phyloP scores from a whole-genome alignment of 2,113 vertebrate species.

The Oncorhynchus clarkii region DNA sequence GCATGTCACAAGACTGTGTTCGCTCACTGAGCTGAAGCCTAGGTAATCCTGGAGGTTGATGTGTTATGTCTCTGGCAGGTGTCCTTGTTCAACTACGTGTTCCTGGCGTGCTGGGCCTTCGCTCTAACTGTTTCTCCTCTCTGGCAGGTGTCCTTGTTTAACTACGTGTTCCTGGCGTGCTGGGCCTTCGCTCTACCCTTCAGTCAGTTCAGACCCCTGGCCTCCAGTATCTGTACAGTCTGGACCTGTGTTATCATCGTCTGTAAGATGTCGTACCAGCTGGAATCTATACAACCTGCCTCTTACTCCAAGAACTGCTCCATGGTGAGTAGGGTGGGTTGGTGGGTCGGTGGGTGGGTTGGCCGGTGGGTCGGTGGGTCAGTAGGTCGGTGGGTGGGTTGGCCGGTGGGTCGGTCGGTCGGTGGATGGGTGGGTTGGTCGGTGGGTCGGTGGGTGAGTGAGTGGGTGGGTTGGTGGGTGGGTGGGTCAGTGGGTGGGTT shows the following conservation, averaged over 20 bases:
- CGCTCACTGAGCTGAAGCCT: no score
- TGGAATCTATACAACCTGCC: conserved; percentile 81
- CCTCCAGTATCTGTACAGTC: conserved; percentile 92
- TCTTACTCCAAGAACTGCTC: conserved; percentile 75
- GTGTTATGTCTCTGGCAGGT: conserved; percentile 58
- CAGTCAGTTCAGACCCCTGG: conserved; percentile 87
- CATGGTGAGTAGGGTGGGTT: conserved; percentile 62
- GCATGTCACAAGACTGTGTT: no score
- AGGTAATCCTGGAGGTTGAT: no score
- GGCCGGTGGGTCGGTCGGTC: fast-evolving
- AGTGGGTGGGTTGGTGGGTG: no score
- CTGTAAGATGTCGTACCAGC: conserved; percentile 99
- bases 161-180: no score
- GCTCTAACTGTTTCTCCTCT: no score
- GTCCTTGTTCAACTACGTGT: no score
- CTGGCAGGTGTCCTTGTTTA: no score
- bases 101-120: no score
- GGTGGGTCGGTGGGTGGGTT: no score
- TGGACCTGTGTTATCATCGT: conserved; percentile 96
- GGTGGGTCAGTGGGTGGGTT: fast-evolving
- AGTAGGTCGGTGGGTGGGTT: no score
- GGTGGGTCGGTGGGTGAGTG: no score
- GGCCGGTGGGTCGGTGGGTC: fast-evolving
- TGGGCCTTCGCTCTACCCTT: conserved; percentile 87
- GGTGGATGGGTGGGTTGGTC: fast-evolving